phyloP scores from a whole-genome alignment of 2,888 invertebrate species.

The Aphidoletes aphidimyza region DNA sequence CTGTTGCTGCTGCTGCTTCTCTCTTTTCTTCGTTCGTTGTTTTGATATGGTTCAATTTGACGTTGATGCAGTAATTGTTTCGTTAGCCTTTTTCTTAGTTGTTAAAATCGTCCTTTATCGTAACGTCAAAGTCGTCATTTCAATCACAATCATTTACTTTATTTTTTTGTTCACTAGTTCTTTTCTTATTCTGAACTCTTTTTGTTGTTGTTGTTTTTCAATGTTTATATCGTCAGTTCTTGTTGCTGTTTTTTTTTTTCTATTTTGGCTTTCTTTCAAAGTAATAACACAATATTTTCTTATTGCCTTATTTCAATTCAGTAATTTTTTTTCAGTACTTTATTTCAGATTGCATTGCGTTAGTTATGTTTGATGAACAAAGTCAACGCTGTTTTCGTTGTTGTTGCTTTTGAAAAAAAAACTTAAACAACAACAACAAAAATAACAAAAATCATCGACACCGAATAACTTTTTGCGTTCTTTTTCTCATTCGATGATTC shows the following conservation, averaged over 20 bases:
- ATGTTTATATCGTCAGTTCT: neutral
- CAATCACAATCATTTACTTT: constrained; percentile 29
- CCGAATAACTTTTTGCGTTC: no score
- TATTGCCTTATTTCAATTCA: neutral
- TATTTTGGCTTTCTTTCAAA: neutral
- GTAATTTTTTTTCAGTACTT: neutral
- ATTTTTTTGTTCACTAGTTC: neutral
- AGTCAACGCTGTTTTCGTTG: no score
- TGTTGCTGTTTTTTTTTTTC: no score
- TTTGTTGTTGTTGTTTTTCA: neutral
- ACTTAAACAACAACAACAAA: no score
- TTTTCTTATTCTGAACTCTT: neutral
- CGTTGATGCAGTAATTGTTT: neutral
- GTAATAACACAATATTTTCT: neutral
- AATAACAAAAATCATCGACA: no score
- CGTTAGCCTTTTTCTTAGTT: neutral
- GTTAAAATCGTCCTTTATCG: neutral
- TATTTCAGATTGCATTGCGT: neutral
- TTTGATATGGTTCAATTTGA: neutral
- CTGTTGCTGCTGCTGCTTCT: neutral
- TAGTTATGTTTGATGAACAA: no score
- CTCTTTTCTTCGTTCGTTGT: neutral
- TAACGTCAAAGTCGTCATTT: neutral
- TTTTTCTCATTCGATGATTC: neutral
- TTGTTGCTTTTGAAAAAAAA: constrained; percentile 2